Evolutionary conservation across 2,888 invertebrate species (phyloP).

Genomic region (Ophonus ardosiacus): DNA sequence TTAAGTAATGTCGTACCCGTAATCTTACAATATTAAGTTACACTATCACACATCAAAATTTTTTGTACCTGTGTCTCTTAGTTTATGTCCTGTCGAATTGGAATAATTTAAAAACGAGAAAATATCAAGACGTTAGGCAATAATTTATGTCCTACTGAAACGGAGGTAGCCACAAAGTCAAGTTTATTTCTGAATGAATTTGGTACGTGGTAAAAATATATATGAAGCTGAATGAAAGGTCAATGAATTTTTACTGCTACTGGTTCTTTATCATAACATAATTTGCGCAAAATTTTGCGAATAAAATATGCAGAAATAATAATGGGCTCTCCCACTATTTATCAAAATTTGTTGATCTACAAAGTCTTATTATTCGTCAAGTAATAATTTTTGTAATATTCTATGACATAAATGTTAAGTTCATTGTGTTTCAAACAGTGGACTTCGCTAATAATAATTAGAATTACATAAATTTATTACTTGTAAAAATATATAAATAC

Average conservation of each 20-base stretch:
- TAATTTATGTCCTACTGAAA: constrained; percentile 18
- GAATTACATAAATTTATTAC: no score
- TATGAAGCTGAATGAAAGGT: constrained; percentile 27
- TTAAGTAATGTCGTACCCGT: not conserved
- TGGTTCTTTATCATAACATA: constrained; percentile 8
- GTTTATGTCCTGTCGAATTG: not conserved
- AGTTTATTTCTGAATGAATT: constrained; percentile 38
- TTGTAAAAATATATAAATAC: no score
- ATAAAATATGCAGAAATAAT: not conserved
- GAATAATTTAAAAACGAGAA: constrained; percentile 1
- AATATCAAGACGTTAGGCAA: not conserved
- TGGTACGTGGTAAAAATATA: constrained; percentile 32
- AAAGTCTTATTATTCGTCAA: no score
- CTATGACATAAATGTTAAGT: no score
- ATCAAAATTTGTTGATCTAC: no score
- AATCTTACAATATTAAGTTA: not conserved
- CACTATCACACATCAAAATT: not conserved
- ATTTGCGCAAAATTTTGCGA: not conserved
- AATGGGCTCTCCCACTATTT: not conserved
- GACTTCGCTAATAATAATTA: no score
- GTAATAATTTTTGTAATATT: no score
- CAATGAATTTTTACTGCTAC: constrained; percentile 37
- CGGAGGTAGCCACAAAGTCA: constrained; percentile 10
- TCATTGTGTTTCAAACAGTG: no score
- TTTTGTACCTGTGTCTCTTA: not conserved